A percentile compares a stretch with the other conserved stretches of the same genome.
Evolutionary conservation across 2,113 vertebrate genomes (phyloP).

Genomic region (Xiphophorus couchianus): DNA sequence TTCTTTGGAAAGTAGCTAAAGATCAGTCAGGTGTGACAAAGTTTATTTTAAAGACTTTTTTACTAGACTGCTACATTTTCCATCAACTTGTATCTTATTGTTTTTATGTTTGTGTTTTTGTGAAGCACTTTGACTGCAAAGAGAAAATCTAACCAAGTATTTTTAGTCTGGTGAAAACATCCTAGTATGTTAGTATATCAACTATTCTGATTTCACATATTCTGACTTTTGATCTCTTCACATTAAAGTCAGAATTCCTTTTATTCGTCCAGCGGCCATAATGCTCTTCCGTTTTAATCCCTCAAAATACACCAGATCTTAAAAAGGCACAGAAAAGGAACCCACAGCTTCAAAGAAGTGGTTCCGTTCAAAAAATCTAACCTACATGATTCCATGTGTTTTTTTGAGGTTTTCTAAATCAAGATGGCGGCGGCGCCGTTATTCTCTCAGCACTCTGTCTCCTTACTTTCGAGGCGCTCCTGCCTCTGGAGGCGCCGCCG

Average conservation of each 20-base stretch:
- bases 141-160: too few relatives aligned
- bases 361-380: conserved; percentile 3
- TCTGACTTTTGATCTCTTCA: too few relatives aligned
- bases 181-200: too few relatives aligned
- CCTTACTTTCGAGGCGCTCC: conserved; percentile 90
- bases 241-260: too few relatives aligned
- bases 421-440: background rate
- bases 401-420: conserved; percentile 33
- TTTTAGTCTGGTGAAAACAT: too few relatives aligned
- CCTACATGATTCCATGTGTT: background rate
- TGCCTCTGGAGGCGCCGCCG: conserved; percentile 91
- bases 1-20: background rate
- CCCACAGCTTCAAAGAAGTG: background rate
- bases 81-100: too few relatives aligned
- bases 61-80: too few relatives aligned
- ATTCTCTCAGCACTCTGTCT: conserved; percentile 89
- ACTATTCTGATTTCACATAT: too few relatives aligned
- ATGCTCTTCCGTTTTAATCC: background rate
- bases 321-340: conserved; percentile 38
- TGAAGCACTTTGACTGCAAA: too few relatives aligned
- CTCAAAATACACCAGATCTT: conserved; percentile 2
- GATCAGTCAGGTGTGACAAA: background rate
- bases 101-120: too few relatives aligned
- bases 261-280: too few relatives aligned
- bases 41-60: too few relatives aligned